phyloP scores from a whole-genome alignment of 2,113 vertebrate genomes.

The Dissostichus mawsoni region DNA sequence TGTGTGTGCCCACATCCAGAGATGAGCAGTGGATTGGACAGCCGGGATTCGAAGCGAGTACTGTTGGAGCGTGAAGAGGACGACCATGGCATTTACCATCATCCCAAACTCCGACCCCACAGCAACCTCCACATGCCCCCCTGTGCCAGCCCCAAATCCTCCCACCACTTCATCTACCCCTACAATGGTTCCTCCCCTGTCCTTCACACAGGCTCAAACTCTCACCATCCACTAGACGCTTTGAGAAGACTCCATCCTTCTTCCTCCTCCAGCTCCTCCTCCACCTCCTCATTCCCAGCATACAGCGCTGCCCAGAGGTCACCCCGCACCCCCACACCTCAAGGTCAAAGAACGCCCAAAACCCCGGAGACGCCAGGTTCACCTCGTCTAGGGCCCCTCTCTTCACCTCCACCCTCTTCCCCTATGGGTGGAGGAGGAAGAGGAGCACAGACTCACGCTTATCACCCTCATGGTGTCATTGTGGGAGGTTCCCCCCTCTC shows the following conservation, averaged over 20 bases:
- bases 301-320: slow-evolving; percentile 76
- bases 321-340: slow-evolving; percentile 70
- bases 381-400: slow-evolving; percentile 65
- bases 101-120: slow-evolving; percentile 70
- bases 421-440: slow-evolving; percentile 63
- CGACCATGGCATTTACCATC: slow-evolving; percentile 62
- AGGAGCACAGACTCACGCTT: slow-evolving; percentile 58
- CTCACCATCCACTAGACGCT: slow-evolving; percentile 67
- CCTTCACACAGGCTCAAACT: slow-evolving; percentile 68
- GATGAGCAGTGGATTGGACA: slow-evolving; percentile 58
- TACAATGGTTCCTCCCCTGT: slow-evolving; percentile 73
- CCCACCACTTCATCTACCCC: slow-evolving; percentile 70
- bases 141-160: slow-evolving; percentile 68
- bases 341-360: slow-evolving; percentile 79
- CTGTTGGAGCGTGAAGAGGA: slow-evolving; percentile 65
- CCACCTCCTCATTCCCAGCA: slow-evolving; percentile 61
- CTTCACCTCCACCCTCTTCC: slow-evolving; percentile 67
- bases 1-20: slow-evolving; percentile 55
- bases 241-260: slow-evolving; percentile 72
- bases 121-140: slow-evolving; percentile 65
- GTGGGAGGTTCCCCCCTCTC: slow-evolving; percentile 67
- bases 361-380: slow-evolving; percentile 77
- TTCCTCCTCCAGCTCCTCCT: slow-evolving; percentile 60
- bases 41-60: slow-evolving; percentile 64
- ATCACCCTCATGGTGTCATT: slow-evolving; percentile 59